A percentile compares a stretch with the other conserved stretches of the same genome.
Conservation (phyloP, 2,888 invertebrate species). For the Lasiommata megera region DNA sequence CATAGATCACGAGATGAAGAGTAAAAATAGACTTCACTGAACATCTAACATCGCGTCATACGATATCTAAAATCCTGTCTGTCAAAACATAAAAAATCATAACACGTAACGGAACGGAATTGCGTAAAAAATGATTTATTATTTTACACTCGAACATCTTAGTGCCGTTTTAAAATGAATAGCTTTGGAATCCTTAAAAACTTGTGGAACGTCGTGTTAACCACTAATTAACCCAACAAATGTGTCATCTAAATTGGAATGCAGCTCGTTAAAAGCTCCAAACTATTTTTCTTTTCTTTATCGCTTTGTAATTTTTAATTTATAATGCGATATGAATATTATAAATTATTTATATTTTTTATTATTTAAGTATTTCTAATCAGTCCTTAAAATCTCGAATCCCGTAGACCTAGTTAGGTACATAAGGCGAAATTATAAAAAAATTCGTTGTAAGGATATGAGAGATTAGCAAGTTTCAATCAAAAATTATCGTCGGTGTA, state of each 20-base stretch:
- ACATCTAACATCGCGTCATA: slow-evolving; percentile 47
- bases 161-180: slow-evolving; percentile 41
- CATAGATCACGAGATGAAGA: slow-evolving; percentile 33
- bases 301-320: slow-evolving; percentile 16
- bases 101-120: slow-evolving; percentile 66
- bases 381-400: no score
- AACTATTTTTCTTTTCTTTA: slow-evolving; percentile 42
- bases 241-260: slow-evolving; percentile 49
- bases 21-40: slow-evolving; percentile 50
- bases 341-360: no score
- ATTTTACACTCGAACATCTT: slow-evolving; percentile 41
- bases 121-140: slow-evolving; percentile 73
- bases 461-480: no score
- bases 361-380: no score
- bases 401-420: no score
- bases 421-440: no score
- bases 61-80: slow-evolving; percentile 69
- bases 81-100: slow-evolving; percentile 61
- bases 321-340: no score
- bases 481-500: no score
- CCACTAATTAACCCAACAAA: slow-evolving; percentile 72
- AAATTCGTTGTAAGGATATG: no score
- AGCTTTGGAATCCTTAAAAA: slow-evolving; percentile 34
- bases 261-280: slow-evolving; percentile 48
- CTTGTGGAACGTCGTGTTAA: slow-evolving; percentile 42